Percentiles rank a stretch among this genome's conserved stretches.
These are phyloP conservation scores for Amorpha juglandis DNA, from an alignment of 2,888 invertebrate species.

Conservation along the genomic window DNA sequence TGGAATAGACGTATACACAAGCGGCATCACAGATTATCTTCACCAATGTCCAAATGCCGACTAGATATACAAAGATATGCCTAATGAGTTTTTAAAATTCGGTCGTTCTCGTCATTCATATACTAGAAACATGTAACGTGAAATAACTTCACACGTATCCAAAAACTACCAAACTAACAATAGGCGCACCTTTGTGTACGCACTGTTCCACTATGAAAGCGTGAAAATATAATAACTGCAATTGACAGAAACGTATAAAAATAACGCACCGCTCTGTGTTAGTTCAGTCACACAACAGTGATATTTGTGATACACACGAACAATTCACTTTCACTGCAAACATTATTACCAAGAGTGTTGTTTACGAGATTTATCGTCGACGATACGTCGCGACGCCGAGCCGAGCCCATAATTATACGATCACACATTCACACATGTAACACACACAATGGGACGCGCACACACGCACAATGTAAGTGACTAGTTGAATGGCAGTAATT, in stretches of 20 bases:
- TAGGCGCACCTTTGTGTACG: too few species aligned
- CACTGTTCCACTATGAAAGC: not conserved
- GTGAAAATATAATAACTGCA: not conserved
- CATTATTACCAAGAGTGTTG: not conserved
- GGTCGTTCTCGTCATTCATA: too few species aligned
- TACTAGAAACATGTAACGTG: too few species aligned
- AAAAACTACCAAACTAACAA: not conserved
- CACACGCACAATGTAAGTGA: not conserved
- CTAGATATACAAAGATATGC: too few species aligned
- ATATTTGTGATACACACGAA: conserved; percentile 7
- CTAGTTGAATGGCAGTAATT: conserved; percentile 15
- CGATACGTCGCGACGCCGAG: not conserved
- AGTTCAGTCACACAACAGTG: not conserved
- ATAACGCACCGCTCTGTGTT: not conserved
- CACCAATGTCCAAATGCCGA: too few species aligned
- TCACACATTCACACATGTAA: conserved; percentile 3
- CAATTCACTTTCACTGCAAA: conserved; percentile 21
- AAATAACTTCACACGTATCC: too few species aligned
- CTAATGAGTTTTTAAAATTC: too few species aligned
- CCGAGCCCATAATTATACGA: conserved; percentile 19
- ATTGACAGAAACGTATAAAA: conserved; percentile 11
- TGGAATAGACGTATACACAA: too few species aligned
- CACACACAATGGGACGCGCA: conserved; percentile 6
- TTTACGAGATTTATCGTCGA: conserved; percentile 8
- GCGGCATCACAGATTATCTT: too few species aligned